Conservation (phyloP, 2,888 invertebrate genomes). For the Gymnoscelis rufifasciata region DNA sequence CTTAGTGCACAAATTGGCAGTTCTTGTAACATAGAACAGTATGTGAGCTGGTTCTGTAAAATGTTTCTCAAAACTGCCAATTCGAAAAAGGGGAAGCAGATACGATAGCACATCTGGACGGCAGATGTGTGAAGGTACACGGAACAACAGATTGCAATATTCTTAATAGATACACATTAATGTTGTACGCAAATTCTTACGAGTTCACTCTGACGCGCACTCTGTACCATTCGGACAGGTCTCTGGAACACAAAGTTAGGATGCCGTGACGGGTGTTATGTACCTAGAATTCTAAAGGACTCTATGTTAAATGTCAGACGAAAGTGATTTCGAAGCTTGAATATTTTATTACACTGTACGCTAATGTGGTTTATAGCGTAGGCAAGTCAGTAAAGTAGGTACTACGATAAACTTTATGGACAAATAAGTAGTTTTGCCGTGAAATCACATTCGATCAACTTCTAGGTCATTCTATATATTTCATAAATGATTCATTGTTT, state of each 20-base stretch:
- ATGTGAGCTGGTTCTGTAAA: conserved; percentile 28
- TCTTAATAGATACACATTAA: conserved; percentile 72
- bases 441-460: conserved; percentile 22
- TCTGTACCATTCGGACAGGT: conserved; percentile 89
- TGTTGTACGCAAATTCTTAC: conserved; percentile 83
- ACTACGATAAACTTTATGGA: neutral
- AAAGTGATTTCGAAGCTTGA: conserved; percentile 28
- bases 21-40: conserved; percentile 38
- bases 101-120: conserved; percentile 72
- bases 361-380: neutral
- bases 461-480: conserved; percentile 9
- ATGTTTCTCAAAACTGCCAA: conserved; percentile 62
- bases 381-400: neutral
- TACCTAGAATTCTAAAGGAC: conserved; percentile 40
- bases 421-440: conserved; percentile 2
- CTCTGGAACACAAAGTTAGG: conserved; percentile 79
- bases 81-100: conserved; percentile 67
- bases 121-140: conserved; percentile 75
- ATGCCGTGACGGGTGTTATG: conserved; percentile 65
- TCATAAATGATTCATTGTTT: neutral
- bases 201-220: conserved; percentile 91
- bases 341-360: neutral
- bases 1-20: conserved; percentile 65
- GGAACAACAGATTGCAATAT: conserved; percentile 71
- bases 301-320: conserved; percentile 25